Evolutionary conservation across 2,797 vertebrate species (phyloP).

Genomic region (Lepidocolaptes lacrymiger): DNA sequence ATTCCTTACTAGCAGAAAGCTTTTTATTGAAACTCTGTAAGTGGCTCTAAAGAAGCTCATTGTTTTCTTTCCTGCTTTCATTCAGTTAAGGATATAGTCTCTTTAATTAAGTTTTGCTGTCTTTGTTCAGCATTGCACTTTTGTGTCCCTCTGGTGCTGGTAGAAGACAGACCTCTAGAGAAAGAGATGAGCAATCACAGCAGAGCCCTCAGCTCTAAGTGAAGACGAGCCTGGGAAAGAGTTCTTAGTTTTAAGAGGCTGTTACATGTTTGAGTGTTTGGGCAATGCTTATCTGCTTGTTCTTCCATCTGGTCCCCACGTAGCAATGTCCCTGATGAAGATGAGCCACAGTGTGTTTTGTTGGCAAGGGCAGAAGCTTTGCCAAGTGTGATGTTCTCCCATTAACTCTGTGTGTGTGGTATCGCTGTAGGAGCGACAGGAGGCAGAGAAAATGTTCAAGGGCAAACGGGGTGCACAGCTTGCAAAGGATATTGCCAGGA

Average conservation of each 20-base stretch:
- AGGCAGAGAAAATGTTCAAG: slow-evolving; percentile 99
- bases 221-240: background rate
- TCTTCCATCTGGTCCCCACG: background rate
- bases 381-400: slow-evolving; percentile 70
- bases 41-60: background rate
- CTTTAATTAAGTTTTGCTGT: background rate
- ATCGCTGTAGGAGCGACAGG: slow-evolving; percentile 96
- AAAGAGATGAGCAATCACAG: background rate
- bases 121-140: background rate
- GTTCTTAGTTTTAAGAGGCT: background rate
- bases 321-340: background rate
- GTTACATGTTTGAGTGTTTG: background rate
- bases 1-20: background rate
- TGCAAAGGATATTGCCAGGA: slow-evolving; percentile 99
- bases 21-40: background rate
- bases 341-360: background rate
- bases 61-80: background rate
- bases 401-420: slow-evolving; percentile 91
- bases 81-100: background rate
- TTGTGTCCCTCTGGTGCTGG: background rate
- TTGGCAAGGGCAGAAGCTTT: slow-evolving; percentile 36
- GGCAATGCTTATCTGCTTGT: background rate
- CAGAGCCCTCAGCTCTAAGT: background rate
- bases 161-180: background rate
- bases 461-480: slow-evolving; percentile 99